A percentile compares a stretch with the other conserved stretches of the same genome.
Evolutionary conservation across 2,113 vertebrate species (phyloP).

Genomic region (Crotalus viridis): DNA sequence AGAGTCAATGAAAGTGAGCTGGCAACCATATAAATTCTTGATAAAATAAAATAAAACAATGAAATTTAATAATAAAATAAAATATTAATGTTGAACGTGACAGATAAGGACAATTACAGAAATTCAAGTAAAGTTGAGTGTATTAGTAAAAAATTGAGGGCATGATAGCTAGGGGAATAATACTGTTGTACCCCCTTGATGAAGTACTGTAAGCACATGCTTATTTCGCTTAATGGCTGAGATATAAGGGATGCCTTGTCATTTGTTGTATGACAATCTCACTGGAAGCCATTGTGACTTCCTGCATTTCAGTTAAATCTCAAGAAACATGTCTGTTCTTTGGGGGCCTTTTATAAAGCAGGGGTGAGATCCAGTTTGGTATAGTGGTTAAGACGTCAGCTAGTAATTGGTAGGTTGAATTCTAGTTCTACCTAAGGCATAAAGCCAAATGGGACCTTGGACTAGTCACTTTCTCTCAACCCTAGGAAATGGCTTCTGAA

Average conservation of each 20-base stretch:
- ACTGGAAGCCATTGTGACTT: not conserved
- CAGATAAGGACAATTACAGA: not conserved
- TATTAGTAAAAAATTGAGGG: not conserved
- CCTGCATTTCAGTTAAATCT: not conserved
- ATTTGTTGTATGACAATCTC: not conserved
- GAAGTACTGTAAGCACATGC: not conserved
- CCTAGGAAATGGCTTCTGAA: not conserved
- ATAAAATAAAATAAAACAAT: not conserved
- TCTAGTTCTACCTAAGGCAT: not conserved
- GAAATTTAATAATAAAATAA: not conserved
- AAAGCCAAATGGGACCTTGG: not conserved
- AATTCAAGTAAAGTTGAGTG: not conserved
- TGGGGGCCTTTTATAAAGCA: not conserved
- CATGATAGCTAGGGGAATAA: not conserved
- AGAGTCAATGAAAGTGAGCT: not conserved
- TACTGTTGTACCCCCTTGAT: not conserved
- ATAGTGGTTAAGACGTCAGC: not conserved
- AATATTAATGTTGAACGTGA: not conserved
- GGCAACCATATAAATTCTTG: not conserved
- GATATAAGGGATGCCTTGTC: not conserved
- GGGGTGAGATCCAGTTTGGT: not conserved
- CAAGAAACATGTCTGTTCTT: not conserved
- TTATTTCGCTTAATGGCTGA: not conserved
- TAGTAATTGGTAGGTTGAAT: not conserved
- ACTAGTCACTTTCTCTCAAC: not conserved